phyloP scores from a whole-genome alignment of 2,113 vertebrate genomes.

The Hassar affinis region DNA sequence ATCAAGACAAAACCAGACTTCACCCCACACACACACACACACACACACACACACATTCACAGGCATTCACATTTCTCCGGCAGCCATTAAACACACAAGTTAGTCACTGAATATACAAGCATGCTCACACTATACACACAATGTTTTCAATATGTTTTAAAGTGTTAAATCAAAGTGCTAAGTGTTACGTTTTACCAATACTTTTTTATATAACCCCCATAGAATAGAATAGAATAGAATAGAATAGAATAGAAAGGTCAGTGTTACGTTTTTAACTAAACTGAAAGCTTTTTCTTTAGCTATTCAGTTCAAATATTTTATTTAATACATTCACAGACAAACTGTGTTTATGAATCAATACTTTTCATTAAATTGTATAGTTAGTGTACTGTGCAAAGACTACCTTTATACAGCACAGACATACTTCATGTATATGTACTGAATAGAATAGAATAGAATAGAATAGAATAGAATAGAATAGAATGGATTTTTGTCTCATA shows the following conservation, averaged over 20 bases:
- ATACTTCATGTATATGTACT: background rate
- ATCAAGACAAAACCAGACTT: conserved; percentile 63
- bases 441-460: background rate
- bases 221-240: conserved; percentile 26
- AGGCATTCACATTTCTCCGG: conserved; percentile 9
- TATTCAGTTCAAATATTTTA: background rate
- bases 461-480: background rate
- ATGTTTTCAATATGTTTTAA: background rate
- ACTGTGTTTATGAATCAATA: background rate
- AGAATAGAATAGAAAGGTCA: background rate
- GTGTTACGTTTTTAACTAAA: background rate
- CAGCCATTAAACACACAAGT: conserved; percentile 46
- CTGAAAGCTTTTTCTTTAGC: background rate
- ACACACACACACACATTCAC: background rate
- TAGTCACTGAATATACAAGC: conserved; percentile 50
- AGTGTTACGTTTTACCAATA: background rate
- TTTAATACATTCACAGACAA: background rate
- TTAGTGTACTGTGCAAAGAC: background rate
- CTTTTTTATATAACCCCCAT: background rate
- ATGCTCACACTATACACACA: background rate
- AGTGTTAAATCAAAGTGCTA: background rate
- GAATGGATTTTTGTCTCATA: background rate
- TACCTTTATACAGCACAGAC: background rate
- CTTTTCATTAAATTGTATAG: background rate
- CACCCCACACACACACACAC: conserved; percentile 29